These are phyloP conservation scores for Augiades crinisus DNA, from an alignment of 2,888 invertebrate species.

Conservation along the genomic window DNA sequence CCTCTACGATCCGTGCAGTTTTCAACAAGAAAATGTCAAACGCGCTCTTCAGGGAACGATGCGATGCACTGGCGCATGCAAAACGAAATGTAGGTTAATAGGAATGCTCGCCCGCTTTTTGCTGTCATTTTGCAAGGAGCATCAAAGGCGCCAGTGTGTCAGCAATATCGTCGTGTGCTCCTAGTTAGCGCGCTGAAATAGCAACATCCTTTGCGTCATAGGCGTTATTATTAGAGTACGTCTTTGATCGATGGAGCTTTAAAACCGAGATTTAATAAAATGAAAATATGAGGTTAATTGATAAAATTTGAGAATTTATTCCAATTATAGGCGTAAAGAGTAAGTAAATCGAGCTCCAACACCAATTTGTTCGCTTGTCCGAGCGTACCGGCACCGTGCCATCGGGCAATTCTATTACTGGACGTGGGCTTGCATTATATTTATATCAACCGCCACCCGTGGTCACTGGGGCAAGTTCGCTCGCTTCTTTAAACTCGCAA, in stretches of 20 bases:
- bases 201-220: slow-evolving; percentile 14
- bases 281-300: neutral
- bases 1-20: slow-evolving; percentile 74
- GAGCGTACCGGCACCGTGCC: slow-evolving; percentile 48
- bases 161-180: slow-evolving; percentile 25
- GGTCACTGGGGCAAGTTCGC: slow-evolving; percentile 78
- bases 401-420: slow-evolving; percentile 55
- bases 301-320: slow-evolving; percentile 5
- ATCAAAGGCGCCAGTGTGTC: slow-evolving; percentile 27
- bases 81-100: slow-evolving; percentile 42
- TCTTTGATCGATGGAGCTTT: neutral
- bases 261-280: neutral
- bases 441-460: slow-evolving; percentile 62
- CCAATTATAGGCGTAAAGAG: slow-evolving; percentile 16
- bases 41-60: slow-evolving; percentile 46
- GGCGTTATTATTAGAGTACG: neutral
- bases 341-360: no score
- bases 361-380: no score
- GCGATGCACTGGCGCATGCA: slow-evolving; percentile 31
- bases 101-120: slow-evolving; percentile 34
- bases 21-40: slow-evolving; percentile 72
- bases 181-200: slow-evolving; percentile 20
- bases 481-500: slow-evolving; percentile 66
- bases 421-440: slow-evolving; percentile 59
- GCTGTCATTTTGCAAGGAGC: slow-evolving; percentile 27